These are phyloP conservation scores for Cephus sareptanus DNA, from an alignment of 2,888 invertebrate genomes.

Conservation along the genomic window DNA sequence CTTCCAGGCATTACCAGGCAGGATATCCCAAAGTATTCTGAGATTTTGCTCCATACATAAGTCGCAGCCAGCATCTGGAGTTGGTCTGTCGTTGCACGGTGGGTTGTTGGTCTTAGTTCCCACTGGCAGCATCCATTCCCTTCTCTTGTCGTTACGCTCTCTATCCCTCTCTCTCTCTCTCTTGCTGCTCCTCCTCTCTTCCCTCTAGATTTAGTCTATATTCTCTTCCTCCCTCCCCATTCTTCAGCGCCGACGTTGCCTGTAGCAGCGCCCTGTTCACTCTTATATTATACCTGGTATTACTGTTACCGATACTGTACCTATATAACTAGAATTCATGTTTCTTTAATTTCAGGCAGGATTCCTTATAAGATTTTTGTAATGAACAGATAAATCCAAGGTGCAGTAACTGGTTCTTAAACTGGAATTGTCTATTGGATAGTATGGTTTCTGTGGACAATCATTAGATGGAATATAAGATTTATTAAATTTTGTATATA, in stretches of 20 bases:
- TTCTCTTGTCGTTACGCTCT: constrained; percentile 11
- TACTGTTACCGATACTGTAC: not conserved
- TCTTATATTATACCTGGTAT: not conserved
- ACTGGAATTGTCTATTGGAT: not conserved
- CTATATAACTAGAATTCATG: not conserved
- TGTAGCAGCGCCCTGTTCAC: not conserved
- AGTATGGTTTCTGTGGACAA: not conserved
- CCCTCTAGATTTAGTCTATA: not conserved
- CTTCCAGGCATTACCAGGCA: constrained; percentile 19
- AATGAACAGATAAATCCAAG: not conserved
- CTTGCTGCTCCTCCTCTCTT: not conserved
- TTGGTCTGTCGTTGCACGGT: constrained; percentile 29
- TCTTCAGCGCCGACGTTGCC: constrained; percentile 6
- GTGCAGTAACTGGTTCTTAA: not conserved
- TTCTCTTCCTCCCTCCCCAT: not conserved
- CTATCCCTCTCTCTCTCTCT: constrained; percentile 5
- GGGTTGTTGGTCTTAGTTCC: constrained; percentile 14
- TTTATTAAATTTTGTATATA: not conserved
- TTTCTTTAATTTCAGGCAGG: not conserved
- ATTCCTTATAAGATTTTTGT: not conserved
- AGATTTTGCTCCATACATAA: constrained; percentile 20
- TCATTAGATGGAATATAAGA: not conserved
- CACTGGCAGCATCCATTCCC: constrained; percentile 9
- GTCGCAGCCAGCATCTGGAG: constrained; percentile 29
- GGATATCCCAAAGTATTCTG: constrained; percentile 33